Evolutionary conservation across 2,888 invertebrate species (phyloP), one percentile per base, ranked within the genome.

Genomic region (Limenitis camilla): DNA sequence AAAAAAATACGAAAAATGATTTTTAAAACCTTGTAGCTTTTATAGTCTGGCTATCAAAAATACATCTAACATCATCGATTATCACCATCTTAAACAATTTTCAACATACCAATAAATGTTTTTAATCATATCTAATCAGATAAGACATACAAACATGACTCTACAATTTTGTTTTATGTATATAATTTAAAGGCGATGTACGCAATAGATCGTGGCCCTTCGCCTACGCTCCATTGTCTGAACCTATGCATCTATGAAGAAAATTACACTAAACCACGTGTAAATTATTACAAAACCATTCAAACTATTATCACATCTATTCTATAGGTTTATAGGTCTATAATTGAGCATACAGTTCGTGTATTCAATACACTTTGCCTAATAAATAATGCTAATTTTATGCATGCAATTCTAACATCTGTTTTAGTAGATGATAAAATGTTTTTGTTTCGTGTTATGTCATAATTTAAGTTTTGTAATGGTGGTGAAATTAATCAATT

Each of bases 141-240:
- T 19, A 19, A 41, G 32, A 36, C 30, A 6, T 27, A 44, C 29
- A 35, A 29, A 11, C 45, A 6, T 19, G 38, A 30, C 35, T 44
- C 32, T 51, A 35, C 51, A 53, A 53, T 50, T 42, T 43, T 46
- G 53, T 55, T 53, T 9, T 40, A 45, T 50, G 44, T 45, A 8
- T 33, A 51, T 39, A 53, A 56, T 57, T 52, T 58, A 60, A 53
- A 55, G 46, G 45, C 55, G 53, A 58, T 58, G 54, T 53, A 61
- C 61, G 72, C 68, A 69, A 64, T 60, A 68, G 64, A 62, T 69
- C 69, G 69, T 69, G 72, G 72, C 74, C 71, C 66, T 58, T 46
- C 73, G 71, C 75, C 75, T 64, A 75, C 75, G 57, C 58, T 48
- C 64, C 56, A 69, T 72, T 74, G 70, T 73, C 56, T 49, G 53